A percentile compares a stretch with the other conserved stretches of the same genome.
These are phyloP conservation scores for Axis porcinus DNA, from an alignment of 2,113 vertebrate species.

Conservation along the genomic window DNA sequence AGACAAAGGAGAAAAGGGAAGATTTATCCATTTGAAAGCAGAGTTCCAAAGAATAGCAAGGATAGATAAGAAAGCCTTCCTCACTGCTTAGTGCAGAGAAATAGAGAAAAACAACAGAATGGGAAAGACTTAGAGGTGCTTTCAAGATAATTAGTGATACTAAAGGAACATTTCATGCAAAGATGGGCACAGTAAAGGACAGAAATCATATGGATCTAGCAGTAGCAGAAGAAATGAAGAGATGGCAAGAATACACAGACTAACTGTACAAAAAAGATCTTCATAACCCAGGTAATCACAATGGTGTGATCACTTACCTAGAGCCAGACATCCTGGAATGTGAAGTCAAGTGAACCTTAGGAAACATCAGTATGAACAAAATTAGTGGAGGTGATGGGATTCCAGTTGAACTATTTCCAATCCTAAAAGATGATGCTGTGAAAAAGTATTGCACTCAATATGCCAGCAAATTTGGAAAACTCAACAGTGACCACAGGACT, in stretches of 20 bases:
- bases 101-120: neutral
- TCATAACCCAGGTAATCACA: rapidly evolving
- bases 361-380: neutral
- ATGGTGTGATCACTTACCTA: neutral
- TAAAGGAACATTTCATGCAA: neutral
- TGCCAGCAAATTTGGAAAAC: neutral
- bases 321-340: neutral
- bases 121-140: neutral
- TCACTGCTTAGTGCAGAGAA: neutral
- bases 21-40: neutral
- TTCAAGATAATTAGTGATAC: neutral
- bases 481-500: neutral
- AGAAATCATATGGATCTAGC: neutral
- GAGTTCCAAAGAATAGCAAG: neutral
- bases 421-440: neutral
- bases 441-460: neutral
- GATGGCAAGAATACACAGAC: neutral
- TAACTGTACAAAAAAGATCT: neutral
- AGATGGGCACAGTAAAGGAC: neutral
- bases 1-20: neutral
- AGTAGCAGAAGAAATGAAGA: neutral
- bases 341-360: neutral
- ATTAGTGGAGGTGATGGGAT: neutral
- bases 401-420: neutral
- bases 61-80: neutral